Evolutionary conservation across 2,888 invertebrate species (phyloP), one percentile per base, ranked within the genome.

Genomic region (Odontomyia ornata): DNA sequence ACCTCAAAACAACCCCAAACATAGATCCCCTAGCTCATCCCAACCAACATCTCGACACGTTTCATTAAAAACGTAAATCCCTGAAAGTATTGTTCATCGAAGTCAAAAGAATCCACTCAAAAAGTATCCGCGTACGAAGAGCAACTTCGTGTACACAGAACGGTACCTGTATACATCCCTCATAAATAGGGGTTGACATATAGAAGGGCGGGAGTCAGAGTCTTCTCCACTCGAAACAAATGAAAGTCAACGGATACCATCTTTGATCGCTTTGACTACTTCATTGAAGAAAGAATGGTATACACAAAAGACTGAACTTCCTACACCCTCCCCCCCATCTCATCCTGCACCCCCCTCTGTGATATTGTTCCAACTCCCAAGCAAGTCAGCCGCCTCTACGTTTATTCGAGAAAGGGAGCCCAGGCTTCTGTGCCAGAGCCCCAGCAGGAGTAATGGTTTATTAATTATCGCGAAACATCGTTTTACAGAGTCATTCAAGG

Each of bases 371-470:
- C 36, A 36, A 36, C 36, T 36, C 36, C 5, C 3, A 36, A n/a
- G 13, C 15, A 18, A 52, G 1, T 52, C 52, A 52, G 18, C n/a
- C 15, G 52, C 15, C 15, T 52, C 18, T 64, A 36, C 65, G 13
- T 36, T 65, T 69, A 47, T 23, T 25, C 47, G n/a, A n/a, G n/a
- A n/a, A 11, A 30, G 15, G 30, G 47, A 25, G 47, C n/a, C n/a
- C n/a, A 73, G 60, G 13, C 43, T 73, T 36, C 60, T 73, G 73
- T 57, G 60, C 28, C 73, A 73, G 73, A 36, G 36, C 36, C 36
- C 73, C 57, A 43, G 73, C 73, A 73, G 73, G 73, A 73, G 73
- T 73, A 73, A 73, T 73, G 73, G 73, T 73, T 73, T 73, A 73
- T 73, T 73, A 73, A 73, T 73, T 73, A 73, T 73, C 57, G 73